Percentiles rank a stretch among this genome's conserved stretches.
Evolutionary conservation across 1,140 invertebrate species (phyloP).

Genomic region (Aphidius gifuensis): DNA sequence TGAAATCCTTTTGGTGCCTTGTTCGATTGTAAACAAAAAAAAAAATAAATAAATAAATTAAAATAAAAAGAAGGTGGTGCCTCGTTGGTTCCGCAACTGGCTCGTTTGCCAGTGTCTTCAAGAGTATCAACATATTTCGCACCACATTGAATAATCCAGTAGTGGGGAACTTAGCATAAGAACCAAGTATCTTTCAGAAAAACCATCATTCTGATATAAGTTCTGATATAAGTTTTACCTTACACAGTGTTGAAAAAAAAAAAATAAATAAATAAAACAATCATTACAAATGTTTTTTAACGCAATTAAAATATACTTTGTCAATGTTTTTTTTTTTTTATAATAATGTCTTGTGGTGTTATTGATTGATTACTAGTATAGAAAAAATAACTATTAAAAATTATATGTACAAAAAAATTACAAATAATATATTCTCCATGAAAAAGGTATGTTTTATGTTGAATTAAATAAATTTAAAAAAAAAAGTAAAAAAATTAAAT

Average conservation of each 20-base stretch:
- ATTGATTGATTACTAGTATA: no score
- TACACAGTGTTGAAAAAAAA: not conserved
- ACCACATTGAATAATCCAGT: constrained; percentile 17
- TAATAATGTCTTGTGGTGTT: not conserved
- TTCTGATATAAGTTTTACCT: constrained; percentile 36
- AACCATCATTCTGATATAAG: constrained; percentile 49
- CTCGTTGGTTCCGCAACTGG: not conserved
- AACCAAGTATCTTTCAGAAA: constrained; percentile 50
- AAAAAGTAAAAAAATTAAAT: no score
- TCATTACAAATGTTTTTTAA: not conserved
- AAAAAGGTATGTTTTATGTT: no score
- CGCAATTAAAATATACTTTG: constrained; percentile 4
- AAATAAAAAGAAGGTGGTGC: not conserved
- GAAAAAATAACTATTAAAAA: no score
- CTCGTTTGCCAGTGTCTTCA: not conserved
- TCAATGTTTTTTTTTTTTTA: not conserved
- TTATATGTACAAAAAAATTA: no score
- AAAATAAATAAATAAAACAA: constrained; percentile 7
- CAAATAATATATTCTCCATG: no score
- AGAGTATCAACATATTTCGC: constrained; percentile 17
- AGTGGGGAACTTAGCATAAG: constrained; percentile 49
- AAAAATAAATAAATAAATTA: no score
- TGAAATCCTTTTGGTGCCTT: constrained; percentile 4
- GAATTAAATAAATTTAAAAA: no score
- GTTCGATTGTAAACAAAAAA: no score